Conservation (phyloP, 37 sponge, comb jelly and placozoan genomes). For the Diacarnus erythraeanus region DNA sequence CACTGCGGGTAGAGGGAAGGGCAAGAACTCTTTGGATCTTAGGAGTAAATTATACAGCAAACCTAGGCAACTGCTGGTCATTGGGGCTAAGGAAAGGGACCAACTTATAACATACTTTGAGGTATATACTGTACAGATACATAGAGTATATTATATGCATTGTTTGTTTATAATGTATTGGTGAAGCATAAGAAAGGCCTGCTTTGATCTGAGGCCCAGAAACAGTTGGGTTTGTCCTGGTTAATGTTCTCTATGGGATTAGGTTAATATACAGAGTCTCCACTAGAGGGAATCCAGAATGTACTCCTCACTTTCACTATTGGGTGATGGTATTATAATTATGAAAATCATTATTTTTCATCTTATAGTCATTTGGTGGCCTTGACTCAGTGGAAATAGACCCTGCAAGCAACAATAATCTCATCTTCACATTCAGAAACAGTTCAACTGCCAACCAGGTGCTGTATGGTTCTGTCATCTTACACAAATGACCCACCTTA, state of each 20-base stretch:
- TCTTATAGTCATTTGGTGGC: constrained; percentile 61
- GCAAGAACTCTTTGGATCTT: constrained; percentile 18
- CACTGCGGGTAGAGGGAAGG: background rate
- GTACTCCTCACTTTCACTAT: no score
- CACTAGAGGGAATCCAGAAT: no score
- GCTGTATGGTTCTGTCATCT: no score
- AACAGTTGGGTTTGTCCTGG: no score
- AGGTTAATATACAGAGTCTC: no score
- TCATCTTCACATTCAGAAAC: constrained; percentile 79
- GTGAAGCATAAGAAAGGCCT: no score
- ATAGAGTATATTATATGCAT: no score
- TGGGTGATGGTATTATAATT: no score
- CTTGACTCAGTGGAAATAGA: constrained; percentile 58
- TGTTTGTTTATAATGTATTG: no score
- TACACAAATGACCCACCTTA: no score
- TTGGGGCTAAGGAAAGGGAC: constrained; percentile 50
- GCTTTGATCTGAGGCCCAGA: no score
- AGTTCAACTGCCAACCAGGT: constrained; percentile 64
- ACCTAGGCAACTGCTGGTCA: constrained; percentile 54
- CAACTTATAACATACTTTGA: constrained; percentile 61
- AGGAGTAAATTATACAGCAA: constrained; percentile 26
- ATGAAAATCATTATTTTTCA: background rate
- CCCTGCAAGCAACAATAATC: constrained; percentile 50
- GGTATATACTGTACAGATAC: constrained; percentile 18
- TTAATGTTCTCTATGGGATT: no score